Evolutionary conservation across 2,113 vertebrate genomes (phyloP), one percentile per base, ranked within the genome.

Genomic region (Sciurus niger): DNA sequence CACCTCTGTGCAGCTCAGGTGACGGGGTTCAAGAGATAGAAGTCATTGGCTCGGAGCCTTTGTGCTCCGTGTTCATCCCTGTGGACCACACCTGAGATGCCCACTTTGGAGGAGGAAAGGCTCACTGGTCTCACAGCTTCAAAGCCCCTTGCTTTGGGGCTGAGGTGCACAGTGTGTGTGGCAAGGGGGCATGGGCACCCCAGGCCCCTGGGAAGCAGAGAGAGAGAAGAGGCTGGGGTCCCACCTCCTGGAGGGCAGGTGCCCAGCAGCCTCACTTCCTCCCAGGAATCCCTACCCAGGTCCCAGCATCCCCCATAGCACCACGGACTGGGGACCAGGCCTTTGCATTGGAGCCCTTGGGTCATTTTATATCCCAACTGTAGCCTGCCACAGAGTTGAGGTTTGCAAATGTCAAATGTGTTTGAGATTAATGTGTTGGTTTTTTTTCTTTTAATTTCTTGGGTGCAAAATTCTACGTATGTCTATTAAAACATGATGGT

Each of bases 281-380:
- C 4, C 25, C 8, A 1, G 0, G 1, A 51, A 11, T 8, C 3
- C 30, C 43, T 0, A 0, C 51, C 32, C 32, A 32, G 40, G 24
- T 43, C 22, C 16, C 9, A 8, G 0, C 1, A n/a, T 16, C 17
- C 14, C 10, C 51, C 9, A 6, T 1, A 30, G 11, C 8, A 8
- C 14, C 22, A 8, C 12, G 37, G 11, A 0, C 63, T 70, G 74
- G 22, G 9, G 17, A 28, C 72, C 3, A 79, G 32, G 24, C n/a
- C 40, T 40, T 13, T 20, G 18, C 16, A 48, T 13, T 8, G 3
- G 32, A 63, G 11, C 22, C 22, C 14, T 43, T 53, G 8, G 46
- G 48, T 13, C 25, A 79, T 46, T 53, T 51, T 43, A 53, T 7
- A 48, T 18, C 63, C 5, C 16, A 53, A 11, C 24, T 7, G 16